Evolutionary conservation across 2,113 vertebrate species (phyloP).

Genomic region (Oxyura jamaicensis): DNA sequence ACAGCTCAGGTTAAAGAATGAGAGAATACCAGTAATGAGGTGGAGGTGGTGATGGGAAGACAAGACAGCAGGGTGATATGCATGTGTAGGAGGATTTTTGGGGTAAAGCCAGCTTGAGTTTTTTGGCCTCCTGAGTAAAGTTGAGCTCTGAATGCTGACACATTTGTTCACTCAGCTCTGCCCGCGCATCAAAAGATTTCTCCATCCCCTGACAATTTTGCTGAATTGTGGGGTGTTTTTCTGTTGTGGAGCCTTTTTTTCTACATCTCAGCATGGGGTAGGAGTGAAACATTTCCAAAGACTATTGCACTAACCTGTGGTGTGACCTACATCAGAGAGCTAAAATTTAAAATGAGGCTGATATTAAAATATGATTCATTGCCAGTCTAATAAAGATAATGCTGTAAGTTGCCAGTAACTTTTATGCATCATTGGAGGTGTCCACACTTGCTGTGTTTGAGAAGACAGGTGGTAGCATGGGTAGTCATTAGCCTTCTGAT

Average conservation of each 20-base stretch:
- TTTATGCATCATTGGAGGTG: not conserved
- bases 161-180: slow-evolving; percentile 39
- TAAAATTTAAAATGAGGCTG: not conserved
- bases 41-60: slow-evolving; percentile 67
- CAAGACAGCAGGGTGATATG: slow-evolving; percentile 36
- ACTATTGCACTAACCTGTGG: not conserved
- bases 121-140: slow-evolving; percentile 53
- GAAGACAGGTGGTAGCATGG: not conserved
- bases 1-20: not conserved
- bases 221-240: not conserved
- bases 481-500: not conserved
- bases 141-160: slow-evolving; percentile 46
- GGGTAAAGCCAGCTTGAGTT: slow-evolving; percentile 28
- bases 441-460: not conserved
- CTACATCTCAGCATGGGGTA: not conserved
- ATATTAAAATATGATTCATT: not conserved
- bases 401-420: not conserved
- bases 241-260: not conserved
- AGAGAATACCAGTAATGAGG: slow-evolving; percentile 26
- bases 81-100: slow-evolving; percentile 37
- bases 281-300: not conserved
- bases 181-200: not conserved
- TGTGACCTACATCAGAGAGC: not conserved
- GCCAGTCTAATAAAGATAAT: not conserved
- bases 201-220: slow-evolving; percentile 9